Evolutionary conservation across 2,888 invertebrate genomes (phyloP).

Genomic region (Diogma glabrata): DNA sequence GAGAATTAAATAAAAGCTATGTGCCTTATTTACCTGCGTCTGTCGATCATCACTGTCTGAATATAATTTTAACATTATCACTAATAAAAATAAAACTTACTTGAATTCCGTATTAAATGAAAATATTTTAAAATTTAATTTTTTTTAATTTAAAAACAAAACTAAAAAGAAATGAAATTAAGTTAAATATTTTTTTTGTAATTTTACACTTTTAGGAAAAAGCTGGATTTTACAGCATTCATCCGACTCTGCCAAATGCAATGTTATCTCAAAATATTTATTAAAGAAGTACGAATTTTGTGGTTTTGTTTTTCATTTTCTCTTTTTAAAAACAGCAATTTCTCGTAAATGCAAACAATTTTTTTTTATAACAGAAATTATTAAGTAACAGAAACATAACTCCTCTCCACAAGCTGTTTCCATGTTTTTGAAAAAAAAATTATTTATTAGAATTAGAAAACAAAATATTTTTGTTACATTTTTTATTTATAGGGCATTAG

Average conservation of each 20-base stretch:
- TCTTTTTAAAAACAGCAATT: conserved; percentile 5
- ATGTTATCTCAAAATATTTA: conserved; percentile 82
- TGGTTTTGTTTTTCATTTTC: conserved; percentile 14
- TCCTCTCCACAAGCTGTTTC: not conserved
- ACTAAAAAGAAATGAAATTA: conserved; percentile 3
- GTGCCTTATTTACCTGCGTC: too few species aligned
- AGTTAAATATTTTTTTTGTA: conserved; percentile 12
- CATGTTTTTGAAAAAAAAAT: not conserved
- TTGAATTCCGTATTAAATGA: too few species aligned
- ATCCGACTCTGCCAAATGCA: conserved; percentile 65
- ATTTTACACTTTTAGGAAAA: conserved; percentile 53
- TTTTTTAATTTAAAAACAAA: conserved; percentile 6
- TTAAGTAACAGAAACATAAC: not conserved
- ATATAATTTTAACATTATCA: too few species aligned
- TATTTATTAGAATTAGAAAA: not conserved
- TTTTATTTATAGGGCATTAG: conserved; percentile 44
- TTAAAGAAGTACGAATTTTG: conserved; percentile 61
- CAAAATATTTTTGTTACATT: conserved; percentile 13
- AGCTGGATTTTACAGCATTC: conserved; percentile 95
- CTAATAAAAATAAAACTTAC: too few species aligned
- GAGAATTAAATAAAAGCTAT: too few species aligned
- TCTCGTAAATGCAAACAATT: conserved; percentile 2
- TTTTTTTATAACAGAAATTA: not conserved
- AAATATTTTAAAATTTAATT: too few species aligned
- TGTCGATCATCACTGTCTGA: too few species aligned